Conservation (phyloP, 2,797 vertebrate genomes). For the Neosalanx taihuensis region DNA sequence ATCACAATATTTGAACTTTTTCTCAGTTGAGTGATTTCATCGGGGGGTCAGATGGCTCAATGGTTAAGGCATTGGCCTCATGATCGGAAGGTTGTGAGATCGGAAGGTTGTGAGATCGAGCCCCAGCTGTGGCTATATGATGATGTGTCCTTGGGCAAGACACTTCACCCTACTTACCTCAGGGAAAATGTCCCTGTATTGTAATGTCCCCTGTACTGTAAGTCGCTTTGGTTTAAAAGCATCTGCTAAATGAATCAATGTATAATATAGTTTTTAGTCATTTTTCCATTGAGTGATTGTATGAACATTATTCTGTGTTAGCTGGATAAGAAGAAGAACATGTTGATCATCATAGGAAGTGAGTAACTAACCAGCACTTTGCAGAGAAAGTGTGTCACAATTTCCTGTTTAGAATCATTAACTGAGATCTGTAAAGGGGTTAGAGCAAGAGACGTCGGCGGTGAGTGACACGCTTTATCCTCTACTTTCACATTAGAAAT, state of each 20-base stretch:
- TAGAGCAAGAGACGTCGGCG: slow-evolving; percentile 53
- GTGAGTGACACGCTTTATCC: slow-evolving; percentile 52
- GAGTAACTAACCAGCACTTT: slow-evolving; percentile 44
- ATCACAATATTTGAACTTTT: neutral
- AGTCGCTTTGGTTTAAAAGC: no score
- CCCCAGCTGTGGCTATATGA: no score
- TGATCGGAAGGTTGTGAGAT: neutral
- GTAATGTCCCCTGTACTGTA: no score
- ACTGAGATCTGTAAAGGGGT: slow-evolving; percentile 48
- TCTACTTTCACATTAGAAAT: slow-evolving; percentile 17
- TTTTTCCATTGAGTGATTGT: neutral
- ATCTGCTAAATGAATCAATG: neutral
- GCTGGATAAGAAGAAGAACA: slow-evolving; percentile 36
- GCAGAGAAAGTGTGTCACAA: slow-evolving; percentile 57
- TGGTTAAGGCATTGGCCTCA: no score
- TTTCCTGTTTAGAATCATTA: slow-evolving; percentile 72
- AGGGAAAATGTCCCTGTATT: no score
- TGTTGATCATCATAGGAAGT: slow-evolving; percentile 51
- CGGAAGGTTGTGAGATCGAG: neutral
- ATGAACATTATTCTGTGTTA: slow-evolving; percentile 20
- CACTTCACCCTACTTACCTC: no score
- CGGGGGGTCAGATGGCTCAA: no score
- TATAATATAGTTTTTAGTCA: no score
- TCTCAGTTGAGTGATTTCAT: neutral
- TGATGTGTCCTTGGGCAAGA: neutral